Conservation (phyloP, 2,113 vertebrate genomes). For the Platysternon megacephalum region DNA sequence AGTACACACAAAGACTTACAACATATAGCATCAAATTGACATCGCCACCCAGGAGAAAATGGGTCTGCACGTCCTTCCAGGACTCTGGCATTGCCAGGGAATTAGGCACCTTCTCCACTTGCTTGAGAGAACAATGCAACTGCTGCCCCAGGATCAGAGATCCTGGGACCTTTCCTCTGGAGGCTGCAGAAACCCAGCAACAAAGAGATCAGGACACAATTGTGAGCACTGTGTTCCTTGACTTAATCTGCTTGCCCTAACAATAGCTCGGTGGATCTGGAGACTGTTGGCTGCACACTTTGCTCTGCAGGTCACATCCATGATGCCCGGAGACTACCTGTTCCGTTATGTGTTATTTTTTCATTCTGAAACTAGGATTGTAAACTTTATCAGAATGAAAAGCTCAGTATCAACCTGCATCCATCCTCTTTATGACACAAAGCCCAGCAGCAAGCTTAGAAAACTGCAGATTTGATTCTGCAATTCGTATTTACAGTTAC, state of each 20-base stretch:
- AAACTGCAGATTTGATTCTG: rapidly evolving
- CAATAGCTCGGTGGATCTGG: neutral
- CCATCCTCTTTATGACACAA: neutral
- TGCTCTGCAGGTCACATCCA: neutral
- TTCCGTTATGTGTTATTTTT: neutral
- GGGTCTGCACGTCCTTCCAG: neutral
- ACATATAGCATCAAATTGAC: neutral
- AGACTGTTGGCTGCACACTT: rapidly evolving
- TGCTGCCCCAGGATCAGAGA: neutral
- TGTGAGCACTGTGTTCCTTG: neutral
- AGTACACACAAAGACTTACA: neutral
- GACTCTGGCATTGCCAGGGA: neutral
- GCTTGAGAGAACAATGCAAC: neutral
- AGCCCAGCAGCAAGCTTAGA: neutral
- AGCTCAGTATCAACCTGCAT: neutral
- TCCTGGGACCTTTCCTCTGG: neutral
- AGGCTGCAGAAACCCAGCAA: neutral
- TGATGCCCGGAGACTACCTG: neutral
- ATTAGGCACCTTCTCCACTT: neutral
- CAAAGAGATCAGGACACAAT: neutral
- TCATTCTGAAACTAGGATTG: neutral
- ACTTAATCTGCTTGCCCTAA: neutral
- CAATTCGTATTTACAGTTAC: rapidly evolving
- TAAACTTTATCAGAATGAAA: neutral
- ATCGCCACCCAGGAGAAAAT: neutral